These are phyloP conservation scores for Nematostella vectensis DNA, from an alignment of 92 coral and sea anemone genomes.

Conservation along the genomic window DNA sequence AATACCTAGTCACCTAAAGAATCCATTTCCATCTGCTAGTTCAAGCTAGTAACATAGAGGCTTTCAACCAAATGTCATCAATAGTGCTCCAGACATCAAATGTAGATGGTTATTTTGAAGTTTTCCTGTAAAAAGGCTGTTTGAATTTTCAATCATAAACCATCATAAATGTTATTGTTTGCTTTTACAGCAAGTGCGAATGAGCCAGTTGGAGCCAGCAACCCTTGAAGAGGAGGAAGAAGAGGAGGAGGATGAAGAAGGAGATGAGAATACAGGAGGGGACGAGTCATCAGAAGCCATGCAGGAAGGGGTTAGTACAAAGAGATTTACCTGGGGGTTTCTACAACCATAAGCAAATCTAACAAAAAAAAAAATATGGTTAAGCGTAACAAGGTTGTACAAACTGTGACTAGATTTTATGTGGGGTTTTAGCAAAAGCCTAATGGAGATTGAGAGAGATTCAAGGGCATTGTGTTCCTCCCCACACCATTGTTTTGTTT, in stretches of 20 bases:
- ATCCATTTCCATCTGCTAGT: too few species aligned
- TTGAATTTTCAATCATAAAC: too few species aligned
- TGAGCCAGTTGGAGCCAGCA: slow-evolving; percentile 73
- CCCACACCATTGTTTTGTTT: background rate
- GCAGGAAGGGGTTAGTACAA: slow-evolving; percentile 22
- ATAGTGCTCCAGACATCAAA: too few species aligned
- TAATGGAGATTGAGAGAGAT: background rate
- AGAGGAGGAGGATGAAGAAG: slow-evolving; percentile 47
- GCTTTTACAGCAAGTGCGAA: slow-evolving; percentile 48
- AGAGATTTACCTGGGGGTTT: too few species aligned
- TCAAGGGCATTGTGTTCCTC: background rate
- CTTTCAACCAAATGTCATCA: too few species aligned
- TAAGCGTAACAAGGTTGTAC: too few species aligned
- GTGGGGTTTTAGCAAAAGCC: background rate
- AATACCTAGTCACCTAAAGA: too few species aligned
- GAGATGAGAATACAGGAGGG: slow-evolving; percentile 26
- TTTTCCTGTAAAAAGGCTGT: too few species aligned
- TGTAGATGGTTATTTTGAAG: background rate
- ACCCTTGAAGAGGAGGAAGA: slow-evolving; percentile 78
- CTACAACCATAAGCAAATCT: background rate
- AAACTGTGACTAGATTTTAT: too few species aligned
- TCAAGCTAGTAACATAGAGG: too few species aligned
- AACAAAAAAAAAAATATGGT: background rate
- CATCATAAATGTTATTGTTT: too few species aligned
- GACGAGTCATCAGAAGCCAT: slow-evolving; percentile 39